A percentile compares a stretch with the other conserved stretches of the same genome.
phyloP scores from a whole-genome alignment of 2,797 vertebrate genomes.

The Falco biarmicus region DNA sequence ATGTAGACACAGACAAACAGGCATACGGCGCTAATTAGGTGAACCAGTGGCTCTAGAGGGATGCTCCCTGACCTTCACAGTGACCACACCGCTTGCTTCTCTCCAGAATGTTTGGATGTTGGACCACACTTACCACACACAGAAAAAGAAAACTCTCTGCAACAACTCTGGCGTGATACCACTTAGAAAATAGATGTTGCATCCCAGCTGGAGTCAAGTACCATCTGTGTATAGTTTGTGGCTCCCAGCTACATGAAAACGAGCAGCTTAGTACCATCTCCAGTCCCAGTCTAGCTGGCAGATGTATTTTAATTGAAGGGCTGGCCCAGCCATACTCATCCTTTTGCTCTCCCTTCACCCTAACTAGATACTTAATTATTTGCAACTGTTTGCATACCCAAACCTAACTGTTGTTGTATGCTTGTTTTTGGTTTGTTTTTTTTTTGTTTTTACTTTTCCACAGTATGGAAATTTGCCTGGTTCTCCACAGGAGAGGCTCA shows the following conservation, averaged over 20 bases:
- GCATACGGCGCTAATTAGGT: not conserved
- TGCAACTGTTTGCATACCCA: not conserved
- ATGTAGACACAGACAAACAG: not conserved
- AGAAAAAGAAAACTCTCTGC: not conserved
- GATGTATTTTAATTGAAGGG: not conserved
- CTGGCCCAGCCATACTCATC: not conserved
- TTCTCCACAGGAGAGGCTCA: not conserved
- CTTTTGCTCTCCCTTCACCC: not conserved
- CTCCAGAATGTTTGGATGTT: not conserved
- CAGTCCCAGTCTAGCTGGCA: not conserved
- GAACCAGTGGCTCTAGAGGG: not conserved
- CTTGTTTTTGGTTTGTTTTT: no score
- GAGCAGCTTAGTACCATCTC: not conserved
- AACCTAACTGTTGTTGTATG: not conserved
- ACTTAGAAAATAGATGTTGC: not conserved
- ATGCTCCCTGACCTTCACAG: not conserved
- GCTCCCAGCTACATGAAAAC: not conserved
- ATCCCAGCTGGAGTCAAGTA: not conserved
- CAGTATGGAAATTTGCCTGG: not conserved
- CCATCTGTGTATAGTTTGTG: not conserved
- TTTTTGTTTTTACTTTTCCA: not conserved
- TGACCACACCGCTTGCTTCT: not conserved
- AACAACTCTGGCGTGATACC: accelerated
- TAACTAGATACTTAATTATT: not conserved
- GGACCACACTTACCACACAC: not conserved